Conservation (phyloP, 2,113 vertebrate species). For the Megatriorchis doriae region DNA sequence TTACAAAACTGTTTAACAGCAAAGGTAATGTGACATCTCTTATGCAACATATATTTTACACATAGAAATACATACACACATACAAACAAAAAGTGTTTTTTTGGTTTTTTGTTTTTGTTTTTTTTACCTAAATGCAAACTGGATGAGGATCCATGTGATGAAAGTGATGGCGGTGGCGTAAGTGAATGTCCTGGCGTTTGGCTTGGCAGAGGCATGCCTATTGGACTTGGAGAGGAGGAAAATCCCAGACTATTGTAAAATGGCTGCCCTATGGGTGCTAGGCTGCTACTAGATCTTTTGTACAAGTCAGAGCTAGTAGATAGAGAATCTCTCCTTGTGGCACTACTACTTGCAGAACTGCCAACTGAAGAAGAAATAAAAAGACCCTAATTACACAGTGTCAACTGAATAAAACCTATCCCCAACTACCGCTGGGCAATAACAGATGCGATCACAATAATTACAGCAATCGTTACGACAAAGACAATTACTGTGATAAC, state of each 20-base stretch:
- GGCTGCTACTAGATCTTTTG: conserved; percentile 94
- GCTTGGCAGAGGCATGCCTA: conserved; percentile 91
- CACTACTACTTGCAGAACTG: conserved; percentile 93
- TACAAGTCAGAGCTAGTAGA: conserved; percentile 94
- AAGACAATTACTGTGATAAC: conserved; percentile 81
- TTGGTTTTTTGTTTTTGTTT: conserved; percentile 50
- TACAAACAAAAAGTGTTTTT: conserved; percentile 79
- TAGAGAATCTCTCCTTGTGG: conserved; percentile 94
- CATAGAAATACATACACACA: conserved; percentile 79
- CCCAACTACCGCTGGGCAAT: conserved; percentile 80
- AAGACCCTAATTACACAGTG: conserved; percentile 82
- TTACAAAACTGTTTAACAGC: conserved; percentile 54
- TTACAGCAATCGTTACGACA: conserved; percentile 74
- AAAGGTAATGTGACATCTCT: conserved; percentile 77
- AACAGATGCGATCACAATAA: conserved; percentile 79
- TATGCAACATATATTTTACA: conserved; percentile 80
- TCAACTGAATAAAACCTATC: conserved; percentile 82
- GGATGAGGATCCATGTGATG: conserved; percentile 96
- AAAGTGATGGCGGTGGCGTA: conserved; percentile 95
- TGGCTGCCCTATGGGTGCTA: conserved; percentile 95
- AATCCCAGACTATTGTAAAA: conserved; percentile 99
- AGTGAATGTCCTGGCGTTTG: conserved; percentile 96
- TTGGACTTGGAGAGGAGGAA: conserved; percentile 96
- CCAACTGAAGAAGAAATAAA: conserved; percentile 84
- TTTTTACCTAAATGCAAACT: conserved; percentile 94